phyloP scores from a whole-genome alignment of 2,888 invertebrate genomes.

The Andrena hattorfiana region DNA sequence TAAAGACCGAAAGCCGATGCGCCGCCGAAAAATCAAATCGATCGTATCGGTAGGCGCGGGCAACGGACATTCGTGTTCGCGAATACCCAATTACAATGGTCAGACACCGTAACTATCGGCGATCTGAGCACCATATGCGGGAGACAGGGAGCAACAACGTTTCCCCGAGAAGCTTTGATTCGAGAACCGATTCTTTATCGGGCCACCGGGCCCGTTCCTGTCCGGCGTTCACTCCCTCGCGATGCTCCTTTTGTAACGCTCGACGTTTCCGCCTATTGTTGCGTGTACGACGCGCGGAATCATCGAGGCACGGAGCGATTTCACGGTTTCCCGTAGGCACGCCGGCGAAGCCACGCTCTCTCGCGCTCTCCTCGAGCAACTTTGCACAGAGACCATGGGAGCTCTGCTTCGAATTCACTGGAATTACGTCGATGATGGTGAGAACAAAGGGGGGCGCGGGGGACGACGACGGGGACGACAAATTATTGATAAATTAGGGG shows the following conservation, averaged over 20 bases:
- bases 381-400: neutral
- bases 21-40: conserved; percentile 43
- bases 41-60: conserved; percentile 34
- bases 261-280: conserved; percentile 74
- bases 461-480: neutral
- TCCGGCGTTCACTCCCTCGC: conserved; percentile 49
- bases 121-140: conserved; percentile 65
- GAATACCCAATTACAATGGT: conserved; percentile 71
- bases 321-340: conserved; percentile 61
- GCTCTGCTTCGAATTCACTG: conserved; percentile 6
- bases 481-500: conserved; percentile 22
- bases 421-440: conserved; percentile 18
- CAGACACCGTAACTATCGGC: conserved; percentile 73
- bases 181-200: conserved; percentile 71
- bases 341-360: neutral
- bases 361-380: neutral
- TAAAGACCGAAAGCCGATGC: conserved; percentile 4
- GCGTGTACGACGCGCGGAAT: conserved; percentile 60
- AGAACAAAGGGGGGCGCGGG: neutral
- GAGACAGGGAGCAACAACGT: conserved; percentile 63
- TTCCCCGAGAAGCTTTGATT: conserved; percentile 68
- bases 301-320: conserved; percentile 63
- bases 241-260: conserved; percentile 71
- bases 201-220: conserved; percentile 50
- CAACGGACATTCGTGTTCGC: conserved; percentile 47